Percentiles rank a stretch among this genome's conserved stretches.
These are phyloP conservation scores for Metopia argyrocephala DNA, from an alignment of 2,888 invertebrate genomes.

Conservation along the genomic window DNA sequence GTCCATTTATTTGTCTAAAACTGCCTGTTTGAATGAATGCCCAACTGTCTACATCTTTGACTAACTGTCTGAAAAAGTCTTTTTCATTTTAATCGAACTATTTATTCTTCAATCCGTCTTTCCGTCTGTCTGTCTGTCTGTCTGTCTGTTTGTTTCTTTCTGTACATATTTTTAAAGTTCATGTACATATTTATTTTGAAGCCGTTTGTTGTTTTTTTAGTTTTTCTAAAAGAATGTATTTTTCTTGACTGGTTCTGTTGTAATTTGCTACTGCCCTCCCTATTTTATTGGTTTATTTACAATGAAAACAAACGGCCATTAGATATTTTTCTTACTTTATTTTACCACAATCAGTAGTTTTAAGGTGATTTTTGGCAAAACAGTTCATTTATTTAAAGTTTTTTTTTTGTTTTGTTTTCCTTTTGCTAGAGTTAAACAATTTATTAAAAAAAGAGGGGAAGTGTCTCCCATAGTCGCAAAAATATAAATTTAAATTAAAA, in stretches of 20 bases:
- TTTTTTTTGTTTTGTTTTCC: neutral
- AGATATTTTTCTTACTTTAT: conserved; percentile 30
- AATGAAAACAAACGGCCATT: conserved; percentile 54
- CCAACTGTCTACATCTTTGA: conserved; percentile 45
- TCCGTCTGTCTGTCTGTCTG: conserved; percentile 34
- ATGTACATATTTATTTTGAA: conserved; percentile 39
- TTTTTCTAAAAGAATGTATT: conserved; percentile 18
- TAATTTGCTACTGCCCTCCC: conserved; percentile 61
- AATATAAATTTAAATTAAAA: too few relatives aligned
- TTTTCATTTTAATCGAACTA: neutral
- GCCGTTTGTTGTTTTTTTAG: neutral
- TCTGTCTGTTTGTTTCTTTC: conserved; percentile 18
- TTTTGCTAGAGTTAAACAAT: neutral
- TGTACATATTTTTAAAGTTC: conserved; percentile 28
- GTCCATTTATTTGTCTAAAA: conserved; percentile 27
- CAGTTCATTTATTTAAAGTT: conserved; percentile 45
- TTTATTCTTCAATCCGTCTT: conserved; percentile 4
- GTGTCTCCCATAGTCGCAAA: neutral
- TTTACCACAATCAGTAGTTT: conserved; percentile 56
- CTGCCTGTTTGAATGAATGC: conserved; percentile 38
- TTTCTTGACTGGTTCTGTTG: conserved; percentile 40
- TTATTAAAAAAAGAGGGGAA: neutral
- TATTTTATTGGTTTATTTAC: conserved; percentile 61
- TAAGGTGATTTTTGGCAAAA: conserved; percentile 52
- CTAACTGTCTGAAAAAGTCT: conserved; percentile 34